Base-by-base conservation (phyloP, 1,140 invertebrate species). In the Drosophila rhopaloa region DNA sequence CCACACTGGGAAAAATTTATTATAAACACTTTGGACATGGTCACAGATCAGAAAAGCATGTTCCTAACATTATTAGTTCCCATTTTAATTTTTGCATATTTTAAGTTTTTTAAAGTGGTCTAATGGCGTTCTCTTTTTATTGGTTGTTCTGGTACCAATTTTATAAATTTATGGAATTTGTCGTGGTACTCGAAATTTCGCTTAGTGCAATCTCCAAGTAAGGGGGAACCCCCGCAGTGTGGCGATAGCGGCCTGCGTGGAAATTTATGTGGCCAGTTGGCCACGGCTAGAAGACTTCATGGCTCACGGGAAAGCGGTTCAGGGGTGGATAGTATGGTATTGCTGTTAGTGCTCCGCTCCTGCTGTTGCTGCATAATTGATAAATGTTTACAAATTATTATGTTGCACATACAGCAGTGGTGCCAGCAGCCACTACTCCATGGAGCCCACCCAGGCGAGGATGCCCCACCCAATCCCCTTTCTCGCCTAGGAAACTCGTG, bases 361-460 rank as follows among this genome's bases (percentile, higher is more conserved):
- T 84, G 77, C 73, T 81, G 81, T 78, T 88, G 76, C 83, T 88
- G 79, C 83, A 86, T 86, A 86, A 86, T 86, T 86, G 83, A 86
- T 86, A 86, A 86, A 86, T 86, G 83, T 86, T 86, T 86, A 86
- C 83, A 86, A 86, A 86, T 86, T 86, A 86, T 86, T 86, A 86
- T 88, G 82, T 86, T 88, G 83, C 83, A 83, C 72, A 79, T 67
- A 82, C 75, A 75, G 47, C 66, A 59, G 16, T 29, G 44, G 16
- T 13, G 35, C n/a, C 41, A 54, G 37, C 50, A 47, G 4, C 24
- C 40, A 19, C 37, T 68, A 24, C 51, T 24, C 37, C 9, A 53
- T 59, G 56, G 41, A 51, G 83, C 51, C 82, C 82, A 86, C 82
- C 82, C 82, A 86, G 59, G 65, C 83, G 71, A 48, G 47, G 48